Evolutionary conservation across 2,888 invertebrate species (phyloP).

Genomic region (Kuschelorhynchus macadamiae): DNA sequence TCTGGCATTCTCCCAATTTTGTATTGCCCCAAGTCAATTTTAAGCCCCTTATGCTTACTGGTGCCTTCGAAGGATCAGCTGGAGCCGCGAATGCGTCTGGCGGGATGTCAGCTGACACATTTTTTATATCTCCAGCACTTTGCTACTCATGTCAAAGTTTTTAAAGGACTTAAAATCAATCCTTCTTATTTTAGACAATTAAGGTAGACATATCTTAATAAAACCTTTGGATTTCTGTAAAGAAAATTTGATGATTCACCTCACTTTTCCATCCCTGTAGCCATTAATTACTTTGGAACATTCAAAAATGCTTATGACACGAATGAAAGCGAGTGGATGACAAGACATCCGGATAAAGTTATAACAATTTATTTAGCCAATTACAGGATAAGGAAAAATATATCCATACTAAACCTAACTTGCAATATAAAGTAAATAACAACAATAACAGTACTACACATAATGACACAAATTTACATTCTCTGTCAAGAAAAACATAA

Average conservation of each 20-base stretch:
- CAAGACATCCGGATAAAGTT: slow-evolving; percentile 39
- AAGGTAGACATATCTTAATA: slow-evolving; percentile 58
- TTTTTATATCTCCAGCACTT: slow-evolving; percentile 43
- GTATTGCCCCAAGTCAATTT: slow-evolving; percentile 6
- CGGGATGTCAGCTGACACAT: no score
- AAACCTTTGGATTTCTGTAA: slow-evolving; percentile 17
- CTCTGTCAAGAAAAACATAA: no score
- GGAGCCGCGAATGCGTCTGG: no score
- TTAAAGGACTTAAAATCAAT: slow-evolving; percentile 44
- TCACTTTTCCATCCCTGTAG: slow-evolving; percentile 51
- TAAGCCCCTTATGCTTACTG: slow-evolving; percentile 4
- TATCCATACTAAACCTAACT: no score
- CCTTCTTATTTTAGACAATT: slow-evolving; percentile 58
- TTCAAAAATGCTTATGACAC: slow-evolving; percentile 41
- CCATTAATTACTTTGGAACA: no score
- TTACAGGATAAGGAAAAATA: no score
- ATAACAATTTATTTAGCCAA: slow-evolving; percentile 46
- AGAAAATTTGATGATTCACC: slow-evolving; percentile 51
- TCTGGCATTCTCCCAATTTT: background rate
- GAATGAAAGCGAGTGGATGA: slow-evolving; percentile 43
- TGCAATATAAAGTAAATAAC: no score
- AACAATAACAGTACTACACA: no score
- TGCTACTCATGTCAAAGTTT: slow-evolving; percentile 51
- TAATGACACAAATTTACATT: no score
- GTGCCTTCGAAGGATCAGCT: background rate